A percentile compares a stretch with the other conserved stretches of the same genome.
Conservation (phyloP, 2,888 invertebrate species). For the Caenorhabditis wallacei region DNA sequence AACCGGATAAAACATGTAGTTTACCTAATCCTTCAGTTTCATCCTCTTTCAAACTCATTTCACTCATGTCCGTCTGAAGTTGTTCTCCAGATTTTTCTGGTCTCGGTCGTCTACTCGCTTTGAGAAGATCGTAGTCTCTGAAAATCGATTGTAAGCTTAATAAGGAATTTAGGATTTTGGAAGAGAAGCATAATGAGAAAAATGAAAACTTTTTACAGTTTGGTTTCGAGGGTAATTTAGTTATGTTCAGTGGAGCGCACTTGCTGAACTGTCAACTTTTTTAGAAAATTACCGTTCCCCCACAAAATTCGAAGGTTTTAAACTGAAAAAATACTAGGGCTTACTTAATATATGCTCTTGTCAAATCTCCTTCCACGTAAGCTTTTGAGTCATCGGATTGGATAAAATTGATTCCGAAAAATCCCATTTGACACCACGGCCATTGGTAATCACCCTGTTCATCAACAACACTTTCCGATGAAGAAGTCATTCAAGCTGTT, state of each 20-base stretch:
- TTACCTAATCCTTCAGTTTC: slow-evolving; percentile 2
- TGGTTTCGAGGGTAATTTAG: too few relatives aligned
- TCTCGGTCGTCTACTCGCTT: slow-evolving; percentile 33
- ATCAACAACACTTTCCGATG: slow-evolving; percentile 35
- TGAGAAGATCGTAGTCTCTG: slow-evolving; percentile 55
- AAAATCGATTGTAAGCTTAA: slow-evolving; percentile 6
- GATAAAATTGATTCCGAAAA: slow-evolving; percentile 42
- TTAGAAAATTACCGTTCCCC: too few relatives aligned
- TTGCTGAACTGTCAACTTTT: not conserved
- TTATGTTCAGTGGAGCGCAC: not conserved
- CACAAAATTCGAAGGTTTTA: too few relatives aligned
- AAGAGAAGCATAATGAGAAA: not conserved
- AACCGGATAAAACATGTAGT: not conserved
- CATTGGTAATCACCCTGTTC: slow-evolving; percentile 49
- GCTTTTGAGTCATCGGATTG: slow-evolving; percentile 23
- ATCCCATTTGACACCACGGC: slow-evolving; percentile 54
- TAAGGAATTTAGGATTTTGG: not conserved
- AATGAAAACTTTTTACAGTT: not conserved
- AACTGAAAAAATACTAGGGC: too few relatives aligned
- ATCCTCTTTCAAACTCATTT: slow-evolving; percentile 27
- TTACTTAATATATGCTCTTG: slow-evolving; percentile 61
- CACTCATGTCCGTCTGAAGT: slow-evolving; percentile 32
- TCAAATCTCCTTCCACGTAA: slow-evolving; percentile 26
- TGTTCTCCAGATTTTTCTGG: slow-evolving; percentile 29
- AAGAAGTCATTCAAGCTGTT: slow-evolving; percentile 35